A percentile compares a stretch with the other conserved stretches of the same genome.
Conservation (phyloP, 2,113 vertebrate genomes). For the Agapornis roseicollis region DNA sequence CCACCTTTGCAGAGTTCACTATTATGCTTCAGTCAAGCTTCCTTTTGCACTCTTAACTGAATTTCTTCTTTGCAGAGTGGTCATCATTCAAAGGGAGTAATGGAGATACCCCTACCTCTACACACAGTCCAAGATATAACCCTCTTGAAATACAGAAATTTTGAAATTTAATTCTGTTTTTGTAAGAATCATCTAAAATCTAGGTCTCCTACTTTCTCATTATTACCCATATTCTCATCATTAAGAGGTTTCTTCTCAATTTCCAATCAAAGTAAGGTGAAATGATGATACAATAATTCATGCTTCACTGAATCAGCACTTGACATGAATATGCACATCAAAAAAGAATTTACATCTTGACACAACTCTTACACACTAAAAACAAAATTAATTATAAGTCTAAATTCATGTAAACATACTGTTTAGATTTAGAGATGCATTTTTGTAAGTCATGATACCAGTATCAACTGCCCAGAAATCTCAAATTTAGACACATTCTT, state of each 20-base stretch:
- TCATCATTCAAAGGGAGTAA: not conserved
- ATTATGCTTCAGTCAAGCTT: not conserved
- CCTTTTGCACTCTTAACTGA: not conserved
- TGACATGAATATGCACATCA: not conserved
- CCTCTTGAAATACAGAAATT: not conserved
- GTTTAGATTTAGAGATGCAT: not conserved
- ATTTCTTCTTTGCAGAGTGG: not conserved
- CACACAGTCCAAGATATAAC: not conserved
- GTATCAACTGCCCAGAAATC: not conserved
- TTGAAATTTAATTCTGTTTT: not conserved
- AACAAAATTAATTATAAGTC: not conserved
- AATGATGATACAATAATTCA: constrained; percentile 6
- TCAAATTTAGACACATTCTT: not conserved
- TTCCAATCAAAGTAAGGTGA: not conserved
- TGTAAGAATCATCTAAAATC: not conserved
- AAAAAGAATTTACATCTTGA: not conserved
- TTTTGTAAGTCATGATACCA: not conserved
- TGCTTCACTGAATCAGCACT: not conserved
- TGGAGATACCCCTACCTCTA: accelerated
- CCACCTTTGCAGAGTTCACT: not conserved
- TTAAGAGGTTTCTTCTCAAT: not conserved
- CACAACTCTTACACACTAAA: not conserved
- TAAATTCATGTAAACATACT: not conserved
- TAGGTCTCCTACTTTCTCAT: not conserved
- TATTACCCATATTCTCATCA: not conserved